A percentile compares a stretch with the other conserved stretches of the same genome.
phyloP scores from a whole-genome alignment of 2,113 vertebrate genomes.

The Eubucco bourcierii region DNA sequence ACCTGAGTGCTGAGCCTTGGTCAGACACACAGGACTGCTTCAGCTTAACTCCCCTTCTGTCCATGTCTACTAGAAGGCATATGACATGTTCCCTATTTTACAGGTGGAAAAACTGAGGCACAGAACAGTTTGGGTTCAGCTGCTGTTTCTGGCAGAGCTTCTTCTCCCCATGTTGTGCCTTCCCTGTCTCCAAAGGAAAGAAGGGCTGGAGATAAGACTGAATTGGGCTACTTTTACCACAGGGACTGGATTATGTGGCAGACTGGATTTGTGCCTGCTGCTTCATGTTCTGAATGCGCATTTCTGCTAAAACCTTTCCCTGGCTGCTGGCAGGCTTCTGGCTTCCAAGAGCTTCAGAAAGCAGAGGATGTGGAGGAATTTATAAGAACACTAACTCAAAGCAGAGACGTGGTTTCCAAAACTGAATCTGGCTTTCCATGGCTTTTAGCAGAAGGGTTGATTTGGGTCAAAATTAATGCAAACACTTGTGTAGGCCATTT shows the following conservation, averaged over 20 bases:
- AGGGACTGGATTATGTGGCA: neutral
- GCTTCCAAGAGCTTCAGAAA: neutral
- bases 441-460: slow-evolving; percentile 26
- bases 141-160: neutral
- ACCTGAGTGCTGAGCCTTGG: neutral
- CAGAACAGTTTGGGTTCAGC: fast-evolving
- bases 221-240: neutral
- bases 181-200: neutral
- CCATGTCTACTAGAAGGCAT: neutral
- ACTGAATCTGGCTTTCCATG: neutral
- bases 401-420: neutral
- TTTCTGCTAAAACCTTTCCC: slow-evolving; percentile 6
- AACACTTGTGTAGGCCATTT: slow-evolving; percentile 27
- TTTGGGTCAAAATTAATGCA: slow-evolving; percentile 62
- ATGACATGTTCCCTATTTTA: fast-evolving
- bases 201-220: neutral
- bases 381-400: neutral
- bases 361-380: neutral
- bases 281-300: neutral
- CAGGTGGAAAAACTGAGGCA: neutral
- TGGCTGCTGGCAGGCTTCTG: neutral
- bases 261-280: neutral
- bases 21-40: neutral
- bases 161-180: neutral
- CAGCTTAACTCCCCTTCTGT: neutral